Evolutionary conservation across 2,113 vertebrate species (phyloP).

Genomic region (Tragelaphus strepsiceros): DNA sequence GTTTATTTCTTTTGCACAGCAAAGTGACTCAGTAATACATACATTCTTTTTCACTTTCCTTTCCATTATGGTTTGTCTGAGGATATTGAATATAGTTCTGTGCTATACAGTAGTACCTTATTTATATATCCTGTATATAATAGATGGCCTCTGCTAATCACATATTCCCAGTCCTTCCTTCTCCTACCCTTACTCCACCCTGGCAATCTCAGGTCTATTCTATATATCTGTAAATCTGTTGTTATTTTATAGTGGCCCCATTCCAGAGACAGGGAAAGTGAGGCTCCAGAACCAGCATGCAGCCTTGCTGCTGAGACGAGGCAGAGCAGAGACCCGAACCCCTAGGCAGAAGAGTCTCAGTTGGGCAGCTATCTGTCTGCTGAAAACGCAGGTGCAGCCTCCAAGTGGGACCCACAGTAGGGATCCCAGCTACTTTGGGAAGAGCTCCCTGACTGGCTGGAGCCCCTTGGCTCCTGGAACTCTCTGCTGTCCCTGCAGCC

Average conservation of each 20-base stretch:
- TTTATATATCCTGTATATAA: not conserved
- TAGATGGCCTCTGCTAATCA: not conserved
- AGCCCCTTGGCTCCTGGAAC: not conserved
- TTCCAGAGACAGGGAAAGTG: not conserved
- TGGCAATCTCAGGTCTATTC: not conserved
- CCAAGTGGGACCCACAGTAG: not conserved
- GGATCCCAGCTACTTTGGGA: not conserved
- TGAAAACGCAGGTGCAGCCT: too few species aligned
- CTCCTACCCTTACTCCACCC: not conserved
- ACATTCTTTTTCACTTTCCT: not conserved
- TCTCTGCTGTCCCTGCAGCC: not conserved
- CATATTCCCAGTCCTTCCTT: not conserved
- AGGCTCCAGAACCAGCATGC: not conserved
- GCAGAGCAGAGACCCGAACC: not conserved
- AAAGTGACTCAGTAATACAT: not conserved
- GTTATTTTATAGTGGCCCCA: too few species aligned
- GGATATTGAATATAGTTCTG: not conserved
- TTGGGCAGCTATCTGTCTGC: not conserved
- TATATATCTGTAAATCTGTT: not conserved
- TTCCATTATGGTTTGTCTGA: not conserved
- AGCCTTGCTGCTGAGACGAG: not conserved
- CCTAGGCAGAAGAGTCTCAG: not conserved
- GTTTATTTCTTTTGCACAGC: not conserved
- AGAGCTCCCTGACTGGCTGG: rapidly evolving
- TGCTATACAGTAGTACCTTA: not conserved